Evolutionary conservation across 2,797 vertebrate species (phyloP).

Genomic region (Sebastolobus altivelis): DNA sequence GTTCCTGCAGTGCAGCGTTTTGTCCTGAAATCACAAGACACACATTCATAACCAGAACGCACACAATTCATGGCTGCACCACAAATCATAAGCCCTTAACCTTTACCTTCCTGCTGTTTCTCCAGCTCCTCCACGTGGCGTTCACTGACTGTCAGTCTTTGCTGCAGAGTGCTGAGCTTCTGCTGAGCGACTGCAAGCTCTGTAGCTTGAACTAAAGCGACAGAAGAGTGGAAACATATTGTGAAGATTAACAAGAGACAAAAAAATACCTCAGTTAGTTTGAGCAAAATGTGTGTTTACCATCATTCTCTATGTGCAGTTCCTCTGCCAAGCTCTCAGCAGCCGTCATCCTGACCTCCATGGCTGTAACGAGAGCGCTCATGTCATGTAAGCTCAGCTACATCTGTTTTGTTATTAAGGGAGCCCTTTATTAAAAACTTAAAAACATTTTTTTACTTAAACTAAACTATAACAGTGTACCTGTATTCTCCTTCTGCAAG

Average conservation of each 20-base stretch:
- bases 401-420: neutral
- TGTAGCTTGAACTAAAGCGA: conserved; percentile 29
- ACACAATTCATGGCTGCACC: neutral
- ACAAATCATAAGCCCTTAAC: neutral
- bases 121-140: neutral
- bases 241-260: neutral
- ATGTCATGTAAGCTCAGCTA: neutral
- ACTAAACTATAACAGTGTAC: conserved; percentile 10
- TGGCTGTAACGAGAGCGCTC: conserved; percentile 12
- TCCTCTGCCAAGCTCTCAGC: conserved; percentile 35
- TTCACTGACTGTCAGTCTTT: conserved; percentile 12
- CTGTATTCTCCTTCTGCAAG: conserved; percentile 36
- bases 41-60: neutral
- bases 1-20: conserved; percentile 8
- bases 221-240: neutral
- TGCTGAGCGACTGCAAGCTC: conserved; percentile 18
- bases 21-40: conserved; percentile 21
- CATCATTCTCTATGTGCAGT: conserved; percentile 28
- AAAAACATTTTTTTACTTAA: no score
- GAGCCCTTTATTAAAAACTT: neutral
- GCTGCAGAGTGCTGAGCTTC: conserved; percentile 11
- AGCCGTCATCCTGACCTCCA: conserved; percentile 32
- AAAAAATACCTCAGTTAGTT: neutral
- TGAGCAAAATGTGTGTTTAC: neutral
- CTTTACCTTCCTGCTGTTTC: conserved; percentile 42